Conservation (phyloP, 2,888 invertebrate species). For the Scaeva pyrastri region DNA sequence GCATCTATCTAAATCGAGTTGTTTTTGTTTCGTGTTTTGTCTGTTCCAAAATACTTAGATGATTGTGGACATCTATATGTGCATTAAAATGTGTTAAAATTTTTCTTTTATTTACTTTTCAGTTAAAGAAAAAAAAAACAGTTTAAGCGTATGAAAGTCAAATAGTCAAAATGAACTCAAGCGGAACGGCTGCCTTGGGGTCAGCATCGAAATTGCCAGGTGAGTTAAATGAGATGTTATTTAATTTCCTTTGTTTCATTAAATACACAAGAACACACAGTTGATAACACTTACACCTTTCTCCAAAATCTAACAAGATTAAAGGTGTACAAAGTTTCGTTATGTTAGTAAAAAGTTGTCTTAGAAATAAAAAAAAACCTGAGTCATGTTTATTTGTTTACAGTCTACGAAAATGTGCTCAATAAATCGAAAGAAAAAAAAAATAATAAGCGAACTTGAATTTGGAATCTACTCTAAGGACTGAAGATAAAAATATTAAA, state of each 20-base stretch:
- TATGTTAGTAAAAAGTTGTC: neutral
- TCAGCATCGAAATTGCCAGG: constrained; percentile 69
- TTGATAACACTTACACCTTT: neutral
- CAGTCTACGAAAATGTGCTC: too few relatives aligned
- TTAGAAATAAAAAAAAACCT: neutral
- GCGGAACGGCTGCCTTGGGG: constrained; percentile 59
- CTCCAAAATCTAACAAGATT: neutral
- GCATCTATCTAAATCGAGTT: constrained; percentile 15
- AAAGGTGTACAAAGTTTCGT: neutral
- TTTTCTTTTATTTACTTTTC: constrained; percentile 47
- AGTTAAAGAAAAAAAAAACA: constrained; percentile 36
- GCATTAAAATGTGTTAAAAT: constrained; percentile 24
- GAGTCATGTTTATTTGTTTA: too few relatives aligned
- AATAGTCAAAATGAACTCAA: constrained; percentile 53
- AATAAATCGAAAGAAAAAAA: too few relatives aligned
- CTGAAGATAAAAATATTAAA: too few relatives aligned
- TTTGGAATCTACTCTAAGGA: too few relatives aligned
- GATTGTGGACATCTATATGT: neutral
- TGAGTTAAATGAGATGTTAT: constrained; percentile 45
- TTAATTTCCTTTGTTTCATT: constrained; percentile 13
- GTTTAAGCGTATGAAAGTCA: constrained; percentile 31
- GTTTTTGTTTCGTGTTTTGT: neutral
- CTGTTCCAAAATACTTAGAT: neutral
- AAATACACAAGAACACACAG: constrained; percentile 65
- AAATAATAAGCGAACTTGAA: too few relatives aligned